Conservation (phyloP, 2,797 vertebrate genomes). For the Hippocampus kuda region DNA sequence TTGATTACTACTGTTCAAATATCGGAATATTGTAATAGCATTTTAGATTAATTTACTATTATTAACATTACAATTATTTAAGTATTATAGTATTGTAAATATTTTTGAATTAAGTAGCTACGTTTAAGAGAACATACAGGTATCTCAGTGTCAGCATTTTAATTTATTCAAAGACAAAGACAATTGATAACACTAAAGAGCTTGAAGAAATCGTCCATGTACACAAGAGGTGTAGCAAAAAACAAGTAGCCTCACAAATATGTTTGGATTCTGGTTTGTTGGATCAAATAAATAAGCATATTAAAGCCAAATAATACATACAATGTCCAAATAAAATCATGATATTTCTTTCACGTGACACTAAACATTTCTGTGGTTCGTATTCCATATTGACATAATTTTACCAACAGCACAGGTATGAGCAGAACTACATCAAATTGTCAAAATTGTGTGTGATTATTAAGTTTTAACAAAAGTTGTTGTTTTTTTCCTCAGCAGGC, state of each 20-base stretch:
- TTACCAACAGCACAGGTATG: neutral
- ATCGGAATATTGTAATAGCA: neutral
- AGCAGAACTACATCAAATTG: neutral
- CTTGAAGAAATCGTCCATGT: neutral
- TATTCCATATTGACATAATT: neutral
- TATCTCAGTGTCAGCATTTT: neutral
- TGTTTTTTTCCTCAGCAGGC: constrained; percentile 11
- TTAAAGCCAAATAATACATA: neutral
- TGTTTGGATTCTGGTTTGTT: neutral
- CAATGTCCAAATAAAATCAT: too few relatives aligned
- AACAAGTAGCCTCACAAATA: neutral
- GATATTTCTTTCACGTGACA: neutral
- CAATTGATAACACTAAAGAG: neutral
- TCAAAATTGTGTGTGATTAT: neutral
- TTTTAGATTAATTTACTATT: neutral
- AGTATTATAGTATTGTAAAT: too few relatives aligned
- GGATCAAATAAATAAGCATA: neutral
- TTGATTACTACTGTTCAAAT: neutral
- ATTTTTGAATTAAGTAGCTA: too few relatives aligned
- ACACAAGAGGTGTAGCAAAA: neutral
- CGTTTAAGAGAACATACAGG: too few relatives aligned
- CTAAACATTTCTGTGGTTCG: neutral
- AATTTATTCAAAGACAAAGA: neutral
- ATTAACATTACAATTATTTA: neutral
- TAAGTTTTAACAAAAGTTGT: neutral